Conservation (phyloP, 2,113 vertebrate genomes). For the Cacatua alba region DNA sequence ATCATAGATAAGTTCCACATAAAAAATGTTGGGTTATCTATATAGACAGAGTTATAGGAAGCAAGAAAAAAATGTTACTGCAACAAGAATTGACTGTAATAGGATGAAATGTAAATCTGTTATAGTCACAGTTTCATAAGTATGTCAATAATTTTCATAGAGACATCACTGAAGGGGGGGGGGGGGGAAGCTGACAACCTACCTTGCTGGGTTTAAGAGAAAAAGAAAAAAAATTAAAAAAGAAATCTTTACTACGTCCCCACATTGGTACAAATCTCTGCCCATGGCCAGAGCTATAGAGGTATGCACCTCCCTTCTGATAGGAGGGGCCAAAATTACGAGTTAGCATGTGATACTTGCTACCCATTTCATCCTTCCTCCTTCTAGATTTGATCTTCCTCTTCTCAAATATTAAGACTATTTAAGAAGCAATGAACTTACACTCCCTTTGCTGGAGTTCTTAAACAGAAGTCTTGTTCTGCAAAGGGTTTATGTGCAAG, state of each 20-base stretch:
- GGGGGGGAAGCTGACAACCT: background rate
- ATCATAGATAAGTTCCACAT: background rate
- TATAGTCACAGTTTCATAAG: background rate
- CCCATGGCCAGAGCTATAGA: background rate
- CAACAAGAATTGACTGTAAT: background rate
- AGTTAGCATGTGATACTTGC: background rate
- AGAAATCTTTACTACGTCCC: background rate
- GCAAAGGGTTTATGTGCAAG: background rate
- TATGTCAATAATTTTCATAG: background rate
- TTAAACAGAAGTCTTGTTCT: background rate
- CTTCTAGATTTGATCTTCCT: background rate
- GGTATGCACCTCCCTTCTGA: background rate
- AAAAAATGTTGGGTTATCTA: background rate
- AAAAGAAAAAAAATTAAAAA: background rate
- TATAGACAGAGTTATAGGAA: background rate
- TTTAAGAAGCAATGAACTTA: background rate
- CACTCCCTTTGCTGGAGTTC: background rate
- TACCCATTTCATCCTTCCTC: background rate
- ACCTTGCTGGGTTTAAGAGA: background rate
- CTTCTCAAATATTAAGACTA: background rate
- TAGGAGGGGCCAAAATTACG: background rate
- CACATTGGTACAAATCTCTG: background rate
- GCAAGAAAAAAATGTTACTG: background rate
- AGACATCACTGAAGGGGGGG: background rate
- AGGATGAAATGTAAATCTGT: background rate